These are phyloP conservation scores for Hololepta plana DNA, from an alignment of 2,888 invertebrate species.

Conservation along the genomic window DNA sequence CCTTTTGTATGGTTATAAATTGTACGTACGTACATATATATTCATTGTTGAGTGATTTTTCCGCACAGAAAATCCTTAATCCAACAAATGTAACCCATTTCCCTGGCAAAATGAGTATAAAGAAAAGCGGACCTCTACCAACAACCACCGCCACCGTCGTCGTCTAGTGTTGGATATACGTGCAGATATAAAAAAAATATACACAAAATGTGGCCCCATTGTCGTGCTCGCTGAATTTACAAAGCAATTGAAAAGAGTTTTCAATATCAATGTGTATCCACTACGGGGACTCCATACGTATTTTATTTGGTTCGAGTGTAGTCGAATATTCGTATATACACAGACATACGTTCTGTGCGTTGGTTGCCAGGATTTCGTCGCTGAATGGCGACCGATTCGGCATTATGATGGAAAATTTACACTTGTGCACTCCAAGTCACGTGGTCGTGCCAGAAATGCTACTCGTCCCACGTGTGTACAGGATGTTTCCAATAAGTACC, in stretches of 20 bases:
- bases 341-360: constrained; percentile 28
- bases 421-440: constrained; percentile 30
- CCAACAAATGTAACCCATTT: constrained; percentile 27
- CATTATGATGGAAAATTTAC: constrained; percentile 31
- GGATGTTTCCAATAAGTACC: no score
- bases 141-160: constrained; percentile 28
- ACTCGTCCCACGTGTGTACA: no score
- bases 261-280: constrained; percentile 22
- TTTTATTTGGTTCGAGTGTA: constrained; percentile 22
- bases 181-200: constrained; percentile 26
- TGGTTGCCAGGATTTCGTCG: constrained; percentile 27
- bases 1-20: no score
- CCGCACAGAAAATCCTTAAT: constrained; percentile 23
- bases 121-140: constrained; percentile 23
- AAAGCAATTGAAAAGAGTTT: constrained; percentile 31
- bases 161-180: no score
- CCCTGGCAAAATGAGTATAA: constrained; percentile 15
- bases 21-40: constrained; percentile 9
- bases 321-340: no score
- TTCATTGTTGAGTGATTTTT: constrained; percentile 14
- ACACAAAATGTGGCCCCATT: constrained; percentile 27
- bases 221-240: constrained; percentile 29
- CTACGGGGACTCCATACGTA: no score
- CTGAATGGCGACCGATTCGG: constrained; percentile 26
- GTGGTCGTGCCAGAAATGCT: constrained; percentile 23